Evolutionary conservation across 2,888 invertebrate genomes (phyloP).

Genomic region (Terebella lapidaria): DNA sequence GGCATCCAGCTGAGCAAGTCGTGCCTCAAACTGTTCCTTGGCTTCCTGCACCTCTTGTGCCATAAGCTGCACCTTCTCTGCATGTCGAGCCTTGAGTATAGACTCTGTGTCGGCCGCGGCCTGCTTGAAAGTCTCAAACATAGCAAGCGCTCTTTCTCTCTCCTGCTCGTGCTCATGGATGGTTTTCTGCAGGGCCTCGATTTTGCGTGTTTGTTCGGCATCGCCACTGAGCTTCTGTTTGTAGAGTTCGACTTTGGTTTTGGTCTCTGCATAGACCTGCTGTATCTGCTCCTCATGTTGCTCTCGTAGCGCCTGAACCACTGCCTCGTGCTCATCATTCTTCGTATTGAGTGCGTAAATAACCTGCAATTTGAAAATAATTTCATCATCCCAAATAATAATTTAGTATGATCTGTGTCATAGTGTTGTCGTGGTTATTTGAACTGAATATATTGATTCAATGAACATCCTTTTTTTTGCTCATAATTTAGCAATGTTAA

Average conservation of each 20-base stretch:
- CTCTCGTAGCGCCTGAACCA: constrained; percentile 42
- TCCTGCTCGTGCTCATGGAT: constrained; percentile 36
- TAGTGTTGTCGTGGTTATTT: too few species aligned
- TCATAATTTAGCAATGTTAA: too few species aligned
- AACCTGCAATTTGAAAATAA: constrained; percentile 34
- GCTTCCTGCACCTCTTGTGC: constrained; percentile 42
- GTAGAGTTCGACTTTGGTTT: constrained; percentile 37
- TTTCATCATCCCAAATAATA: neutral
- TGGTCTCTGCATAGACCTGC: constrained; percentile 44
- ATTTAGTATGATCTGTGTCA: neutral
- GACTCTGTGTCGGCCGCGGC: constrained; percentile 35
- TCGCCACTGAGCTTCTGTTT: constrained; percentile 30
- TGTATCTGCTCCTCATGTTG: constrained; percentile 50
- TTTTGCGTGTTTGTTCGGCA: constrained; percentile 1
- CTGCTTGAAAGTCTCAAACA: constrained; percentile 36
- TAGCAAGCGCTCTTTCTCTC: constrained; percentile 30
- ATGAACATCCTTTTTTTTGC: too few species aligned
- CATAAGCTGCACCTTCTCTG: constrained; percentile 36
- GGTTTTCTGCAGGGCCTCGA: constrained; percentile 34
- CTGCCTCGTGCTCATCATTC: constrained; percentile 51
- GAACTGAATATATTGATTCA: too few species aligned
- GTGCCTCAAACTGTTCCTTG: constrained; percentile 46
- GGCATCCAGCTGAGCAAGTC: constrained; percentile 34
- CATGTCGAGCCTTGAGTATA: constrained; percentile 36
- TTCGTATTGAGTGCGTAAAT: constrained; percentile 54